Evolutionary conservation across 2,797 vertebrate species (phyloP), one percentile per base, ranked within the genome.

Genomic region (Crocodylus rhombifer): DNA sequence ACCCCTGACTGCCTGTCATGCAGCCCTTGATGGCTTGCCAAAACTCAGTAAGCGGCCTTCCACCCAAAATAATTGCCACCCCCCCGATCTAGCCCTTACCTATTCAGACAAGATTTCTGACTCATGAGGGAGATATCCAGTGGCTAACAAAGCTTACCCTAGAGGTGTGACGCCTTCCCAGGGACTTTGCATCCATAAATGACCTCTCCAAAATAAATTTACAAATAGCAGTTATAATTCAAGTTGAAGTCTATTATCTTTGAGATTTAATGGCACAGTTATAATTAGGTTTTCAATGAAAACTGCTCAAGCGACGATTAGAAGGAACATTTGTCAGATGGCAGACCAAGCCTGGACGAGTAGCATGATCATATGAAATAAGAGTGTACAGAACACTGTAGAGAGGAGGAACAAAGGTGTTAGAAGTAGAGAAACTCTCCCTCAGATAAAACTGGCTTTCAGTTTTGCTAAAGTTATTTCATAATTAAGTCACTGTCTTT

Each of bases 121-220:
- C 58, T 64, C 64, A 74, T 65, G 57, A 91, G 79, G 63, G 80
- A 64, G 89, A 64, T 84, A 82, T 73, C 84, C 82, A 73, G 84
- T 86, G 89, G 74, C 7, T 42, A 57, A 28, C 12, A 9, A 33
- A 28, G 17, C 58, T 61, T 14, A 16, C n/a, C 33, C 17, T 56
- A 30, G 14, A 55, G 65, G 18, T 28, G 30, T 26, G 58, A 71
- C 71, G 74, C 74, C 4, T 12, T 28, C 5, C 51, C 17, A n/a
- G 18, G 55, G 6, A 28, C 55, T 57, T 55, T 76, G 55, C 18
- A 21, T 21, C 17, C 55, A 57, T 76, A 76, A 76, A 62, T 20
- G 17, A 76, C 4, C 15, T 56, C 30, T 0, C 0, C 56, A 79
- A 60, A 0, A 0, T 33, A 61, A 42, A 13, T 25, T 36, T 77